phyloP scores from a whole-genome alignment of 1,140 invertebrate species.

The Pseudomyrmex flavicornis region DNA sequence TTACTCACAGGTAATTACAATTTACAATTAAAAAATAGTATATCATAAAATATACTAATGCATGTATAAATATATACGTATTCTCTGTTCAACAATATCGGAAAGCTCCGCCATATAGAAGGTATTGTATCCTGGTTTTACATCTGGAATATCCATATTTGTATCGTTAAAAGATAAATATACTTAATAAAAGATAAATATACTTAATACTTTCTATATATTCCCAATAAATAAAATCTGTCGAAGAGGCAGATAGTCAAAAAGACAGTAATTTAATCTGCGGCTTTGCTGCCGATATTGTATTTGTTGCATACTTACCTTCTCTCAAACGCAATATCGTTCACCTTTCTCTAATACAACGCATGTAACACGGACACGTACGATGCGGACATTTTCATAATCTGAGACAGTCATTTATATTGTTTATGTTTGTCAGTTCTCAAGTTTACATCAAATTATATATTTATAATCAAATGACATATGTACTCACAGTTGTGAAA shows the following conservation, averaged over 20 bases:
- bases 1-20: neutral
- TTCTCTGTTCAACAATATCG: constrained; percentile 15
- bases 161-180: neutral
- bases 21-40: no score
- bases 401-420: constrained; percentile 31
- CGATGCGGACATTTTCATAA: constrained; percentile 50
- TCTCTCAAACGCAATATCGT: neutral
- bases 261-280: no score
- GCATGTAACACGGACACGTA: constrained; percentile 53
- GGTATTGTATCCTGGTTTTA: neutral
- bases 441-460: neutral
- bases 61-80: neutral
- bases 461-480: no score
- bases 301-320: neutral
- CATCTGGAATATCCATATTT: neutral
- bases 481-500: constrained; percentile 50
- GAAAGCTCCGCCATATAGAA: constrained; percentile 13
- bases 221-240: no score
- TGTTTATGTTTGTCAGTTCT: neutral
- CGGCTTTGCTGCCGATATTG: no score
- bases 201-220: neutral
- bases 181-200: neutral
- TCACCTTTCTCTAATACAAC: constrained; percentile 5
- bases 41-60: neutral
- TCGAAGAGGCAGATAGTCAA: no score